Evolutionary conservation across 2,888 invertebrate species (phyloP).

Genomic region (Drosophila anceps): DNA sequence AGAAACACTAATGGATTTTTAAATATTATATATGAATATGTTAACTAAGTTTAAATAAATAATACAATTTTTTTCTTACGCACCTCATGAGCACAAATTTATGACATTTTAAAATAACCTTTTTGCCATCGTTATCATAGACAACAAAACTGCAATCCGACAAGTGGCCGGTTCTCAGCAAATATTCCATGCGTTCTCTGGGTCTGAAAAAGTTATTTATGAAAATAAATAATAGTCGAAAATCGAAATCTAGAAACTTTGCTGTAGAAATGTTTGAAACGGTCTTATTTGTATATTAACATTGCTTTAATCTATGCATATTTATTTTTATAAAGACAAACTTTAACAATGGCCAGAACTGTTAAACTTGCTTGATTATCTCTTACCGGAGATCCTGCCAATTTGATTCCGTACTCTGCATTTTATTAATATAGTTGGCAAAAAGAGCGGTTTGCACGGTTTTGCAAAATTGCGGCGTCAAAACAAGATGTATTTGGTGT

Average conservation of each 20-base stretch:
- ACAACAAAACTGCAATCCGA: conserved; percentile 60
- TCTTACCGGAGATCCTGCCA: conserved; percentile 49
- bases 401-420: conserved; percentile 17
- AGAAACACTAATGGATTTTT: conserved; percentile 27
- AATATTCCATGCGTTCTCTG: conserved; percentile 51
- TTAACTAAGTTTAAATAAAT: neutral
- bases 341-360: neutral
- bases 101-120: conserved; percentile 49
- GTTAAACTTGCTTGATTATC: neutral
- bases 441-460: neutral
- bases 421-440: conserved; percentile 9
- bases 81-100: conserved; percentile 59
- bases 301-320: neutral
- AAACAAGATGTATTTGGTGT: conserved; percentile 16
- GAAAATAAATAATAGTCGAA: neutral
- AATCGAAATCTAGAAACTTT: neutral
- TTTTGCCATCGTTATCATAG: conserved; percentile 36
- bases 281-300: neutral
- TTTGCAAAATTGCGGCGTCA: conserved; percentile 24
- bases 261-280: neutral
- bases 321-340: neutral
- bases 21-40: neutral
- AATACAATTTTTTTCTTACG: neutral
- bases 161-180: conserved; percentile 51
- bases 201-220: conserved; percentile 21